These are phyloP conservation scores for Actinernus sp. DNA, from an alignment of 92 coral and sea anemone genomes.

Conservation along the genomic window DNA sequence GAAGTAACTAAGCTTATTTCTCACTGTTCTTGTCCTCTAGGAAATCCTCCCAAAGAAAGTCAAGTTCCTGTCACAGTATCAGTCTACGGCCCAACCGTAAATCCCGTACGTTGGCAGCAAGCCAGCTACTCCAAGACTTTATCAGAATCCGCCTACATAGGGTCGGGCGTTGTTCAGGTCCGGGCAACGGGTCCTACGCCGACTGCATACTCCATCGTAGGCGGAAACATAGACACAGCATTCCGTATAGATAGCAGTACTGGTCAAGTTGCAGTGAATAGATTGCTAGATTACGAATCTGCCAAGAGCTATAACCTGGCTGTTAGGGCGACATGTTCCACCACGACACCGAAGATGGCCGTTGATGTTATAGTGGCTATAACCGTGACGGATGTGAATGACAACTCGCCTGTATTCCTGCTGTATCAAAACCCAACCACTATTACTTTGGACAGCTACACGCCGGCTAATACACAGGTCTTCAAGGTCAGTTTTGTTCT, in stretches of 20 bases:
- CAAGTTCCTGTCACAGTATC: slow-evolving; percentile 71
- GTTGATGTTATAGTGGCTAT: slow-evolving; percentile 68
- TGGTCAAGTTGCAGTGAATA: slow-evolving; percentile 65
- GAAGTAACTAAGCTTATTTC: no score
- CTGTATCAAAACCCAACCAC: slow-evolving; percentile 36
- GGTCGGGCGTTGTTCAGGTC: slow-evolving; percentile 57
- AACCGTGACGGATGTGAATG: slow-evolving; percentile 75
- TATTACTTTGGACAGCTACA: slow-evolving; percentile 57
- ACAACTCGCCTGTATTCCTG: slow-evolving; percentile 82
- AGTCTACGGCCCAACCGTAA: slow-evolving; percentile 45
- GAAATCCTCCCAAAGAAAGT: slow-evolving; percentile 37
- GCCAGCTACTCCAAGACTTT: slow-evolving; percentile 50
- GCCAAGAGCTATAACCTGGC: slow-evolving; percentile 53
- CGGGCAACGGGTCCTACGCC: slow-evolving; percentile 55
- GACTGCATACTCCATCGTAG: slow-evolving; percentile 71
- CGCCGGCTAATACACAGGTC: slow-evolving; percentile 56
- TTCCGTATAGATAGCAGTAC: slow-evolving; percentile 62
- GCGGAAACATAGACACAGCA: slow-evolving; percentile 67
- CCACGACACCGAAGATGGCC: slow-evolving; percentile 54
- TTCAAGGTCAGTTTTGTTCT: slow-evolving; percentile 38
- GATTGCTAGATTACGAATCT: slow-evolving; percentile 72
- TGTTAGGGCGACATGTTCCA: slow-evolving; percentile 68
- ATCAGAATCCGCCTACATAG: slow-evolving; percentile 38
- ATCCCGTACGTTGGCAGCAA: slow-evolving; percentile 44
- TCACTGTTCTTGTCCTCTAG: no score